phyloP scores from a whole-genome alignment of 2,113 vertebrate genomes.

The Tenebrosternarchus preto region DNA sequence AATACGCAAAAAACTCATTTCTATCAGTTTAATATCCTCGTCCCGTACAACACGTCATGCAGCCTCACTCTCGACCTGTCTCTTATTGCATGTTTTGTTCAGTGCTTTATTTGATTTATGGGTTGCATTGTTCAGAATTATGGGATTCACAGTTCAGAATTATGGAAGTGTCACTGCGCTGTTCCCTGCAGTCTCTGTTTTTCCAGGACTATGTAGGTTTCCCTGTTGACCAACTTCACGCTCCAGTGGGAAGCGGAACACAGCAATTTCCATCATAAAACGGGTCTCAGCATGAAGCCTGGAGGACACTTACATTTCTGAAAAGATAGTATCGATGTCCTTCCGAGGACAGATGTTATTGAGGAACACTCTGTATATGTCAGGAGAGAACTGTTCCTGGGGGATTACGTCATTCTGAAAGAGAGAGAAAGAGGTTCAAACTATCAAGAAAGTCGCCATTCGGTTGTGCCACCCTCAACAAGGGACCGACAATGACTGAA shows the following conservation, averaged over 20 bases:
- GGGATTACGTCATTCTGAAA: conserved; percentile 90
- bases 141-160: conserved; percentile 37
- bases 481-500: background rate
- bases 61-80: background rate
- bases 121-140: conserved; percentile 59
- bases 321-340: conserved; percentile 96
- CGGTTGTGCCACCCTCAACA: background rate
- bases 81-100: conserved; percentile 45
- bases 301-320: conserved; percentile 85
- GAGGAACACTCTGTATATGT: conserved; percentile 88
- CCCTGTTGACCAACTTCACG: background rate
- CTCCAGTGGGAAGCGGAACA: background rate
- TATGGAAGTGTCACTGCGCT: background rate
- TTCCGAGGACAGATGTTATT: conserved; percentile 91
- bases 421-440: conserved; percentile 29
- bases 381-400: conserved; percentile 91
- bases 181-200: background rate
- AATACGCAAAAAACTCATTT: background rate
- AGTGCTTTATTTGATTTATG: conserved; percentile 47
- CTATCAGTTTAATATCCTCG: conserved; percentile 54
- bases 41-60: conserved; percentile 34
- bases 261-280: conserved; percentile 7
- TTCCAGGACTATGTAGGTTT: background rate
- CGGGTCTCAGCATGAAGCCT: conserved; percentile 13
- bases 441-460: background rate